phyloP scores from a whole-genome alignment of 2,888 invertebrate species.

The Drosophila putrida region DNA sequence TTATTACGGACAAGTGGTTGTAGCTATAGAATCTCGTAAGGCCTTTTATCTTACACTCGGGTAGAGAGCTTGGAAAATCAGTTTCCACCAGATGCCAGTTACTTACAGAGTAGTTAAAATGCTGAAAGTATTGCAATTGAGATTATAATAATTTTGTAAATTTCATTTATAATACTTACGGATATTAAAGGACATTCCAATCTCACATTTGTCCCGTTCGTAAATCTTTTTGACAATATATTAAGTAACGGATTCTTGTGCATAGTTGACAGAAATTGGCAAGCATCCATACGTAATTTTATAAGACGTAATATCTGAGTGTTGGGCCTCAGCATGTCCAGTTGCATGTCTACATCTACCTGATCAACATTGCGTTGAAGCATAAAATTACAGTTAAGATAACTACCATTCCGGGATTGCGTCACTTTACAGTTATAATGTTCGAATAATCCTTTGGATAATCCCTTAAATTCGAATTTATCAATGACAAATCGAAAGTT shows the following conservation, averaged over 20 bases:
- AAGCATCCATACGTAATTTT: constrained; percentile 34
- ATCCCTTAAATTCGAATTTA: constrained; percentile 31
- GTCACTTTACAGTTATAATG: constrained; percentile 14
- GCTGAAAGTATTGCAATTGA: constrained; percentile 10
- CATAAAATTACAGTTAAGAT: constrained; percentile 27
- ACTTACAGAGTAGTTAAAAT: constrained; percentile 36
- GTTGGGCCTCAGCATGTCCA: constrained; percentile 20
- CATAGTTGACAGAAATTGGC: constrained; percentile 30
- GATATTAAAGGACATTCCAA: constrained; percentile 33
- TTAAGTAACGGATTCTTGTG: constrained; percentile 35
- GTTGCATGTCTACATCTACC: not conserved
- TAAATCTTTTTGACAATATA: constrained; percentile 22
- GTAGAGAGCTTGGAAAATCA: constrained; percentile 38
- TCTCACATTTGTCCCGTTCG: constrained; percentile 6
- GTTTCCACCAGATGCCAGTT: constrained; percentile 32
- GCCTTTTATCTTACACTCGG: constrained; percentile 22
- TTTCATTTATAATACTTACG: constrained; percentile 25
- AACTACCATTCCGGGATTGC: constrained; percentile 19
- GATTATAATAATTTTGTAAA: not conserved
- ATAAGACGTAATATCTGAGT: constrained; percentile 17
- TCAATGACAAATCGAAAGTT: constrained; percentile 43
- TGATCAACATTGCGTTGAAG: constrained; percentile 26
- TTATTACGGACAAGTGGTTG: not conserved
- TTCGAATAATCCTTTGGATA: constrained; percentile 17
- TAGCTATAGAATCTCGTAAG: constrained; percentile 29